These are phyloP conservation scores for Heterodera filipjevi DNA, from an alignment of 2,888 invertebrate species.

Conservation along the genomic window DNA sequence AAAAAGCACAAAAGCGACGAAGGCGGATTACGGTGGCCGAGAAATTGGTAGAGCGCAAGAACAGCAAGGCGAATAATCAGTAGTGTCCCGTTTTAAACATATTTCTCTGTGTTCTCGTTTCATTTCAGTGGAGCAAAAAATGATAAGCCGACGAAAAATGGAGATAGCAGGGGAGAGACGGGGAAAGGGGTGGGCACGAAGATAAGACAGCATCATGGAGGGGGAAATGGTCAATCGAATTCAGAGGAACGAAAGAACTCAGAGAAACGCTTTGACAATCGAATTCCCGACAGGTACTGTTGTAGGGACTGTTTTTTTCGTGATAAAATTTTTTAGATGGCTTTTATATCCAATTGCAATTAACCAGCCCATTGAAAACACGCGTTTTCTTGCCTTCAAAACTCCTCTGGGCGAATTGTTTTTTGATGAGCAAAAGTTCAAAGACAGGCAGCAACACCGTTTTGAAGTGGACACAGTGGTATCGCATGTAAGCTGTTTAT, in stretches of 20 bases:
- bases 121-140: not conserved
- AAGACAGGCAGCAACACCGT: slow-evolving; percentile 9
- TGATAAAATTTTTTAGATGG: slow-evolving; percentile 65
- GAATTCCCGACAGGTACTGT: not conserved
- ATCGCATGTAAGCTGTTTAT: slow-evolving; percentile 1
- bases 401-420: slow-evolving; percentile 71
- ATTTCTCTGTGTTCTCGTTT: not conserved
- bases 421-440: not conserved
- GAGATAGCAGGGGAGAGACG: not conserved
- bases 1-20: not conserved
- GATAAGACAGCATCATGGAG: not conserved
- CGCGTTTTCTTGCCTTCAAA: slow-evolving; percentile 78
- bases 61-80: not conserved
- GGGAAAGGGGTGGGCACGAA: not conserved
- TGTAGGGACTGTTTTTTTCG: not conserved
- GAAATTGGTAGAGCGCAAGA: not conserved
- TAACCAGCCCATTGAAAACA: slow-evolving; percentile 74
- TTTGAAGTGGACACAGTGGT: slow-evolving; percentile 21
- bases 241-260: not conserved
- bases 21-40: not conserved
- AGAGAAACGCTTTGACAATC: not conserved
- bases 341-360: slow-evolving; percentile 63
- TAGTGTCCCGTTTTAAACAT: not conserved
- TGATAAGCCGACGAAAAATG: not conserved
- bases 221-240: not conserved